Percentiles rank a stretch among this genome's conserved stretches.
These are phyloP conservation scores for Hipposideros armiger DNA, from an alignment of 2,113 vertebrate genomes.

Conservation along the genomic window DNA sequence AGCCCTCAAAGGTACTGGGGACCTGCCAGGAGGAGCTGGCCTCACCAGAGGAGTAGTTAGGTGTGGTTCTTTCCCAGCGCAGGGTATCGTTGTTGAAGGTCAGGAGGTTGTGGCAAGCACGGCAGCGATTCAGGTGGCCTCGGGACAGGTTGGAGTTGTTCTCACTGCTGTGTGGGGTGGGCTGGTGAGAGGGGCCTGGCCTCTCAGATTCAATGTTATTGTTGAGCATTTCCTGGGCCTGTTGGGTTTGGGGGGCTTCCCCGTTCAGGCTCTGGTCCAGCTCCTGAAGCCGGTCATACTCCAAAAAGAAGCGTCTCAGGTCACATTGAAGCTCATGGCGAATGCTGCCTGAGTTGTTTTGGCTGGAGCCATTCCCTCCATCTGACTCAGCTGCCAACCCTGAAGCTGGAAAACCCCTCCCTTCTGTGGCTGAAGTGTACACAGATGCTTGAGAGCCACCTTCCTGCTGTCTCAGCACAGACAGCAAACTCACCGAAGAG, in stretches of 20 bases:
- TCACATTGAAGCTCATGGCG: slow-evolving; percentile 98
- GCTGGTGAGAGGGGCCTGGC: slow-evolving; percentile 93
- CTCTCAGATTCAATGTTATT: slow-evolving; percentile 97
- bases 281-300: slow-evolving; percentile 97
- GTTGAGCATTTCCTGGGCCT: slow-evolving; percentile 95
- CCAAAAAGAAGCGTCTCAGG: slow-evolving; percentile 98
- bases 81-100: slow-evolving; percentile 99
- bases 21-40: slow-evolving; percentile 88
- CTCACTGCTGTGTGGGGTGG: slow-evolving; percentile 91
- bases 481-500: slow-evolving; percentile 96
- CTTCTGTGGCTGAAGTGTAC: slow-evolving; percentile 97
- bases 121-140: slow-evolving; percentile 97
- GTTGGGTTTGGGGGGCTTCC: slow-evolving; percentile 90
- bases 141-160: slow-evolving; percentile 92
- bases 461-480: slow-evolving; percentile 95
- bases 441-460: slow-evolving; percentile 95
- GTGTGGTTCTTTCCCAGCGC: slow-evolving; percentile 97
- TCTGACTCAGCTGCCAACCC: slow-evolving; percentile 88
- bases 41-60: slow-evolving; percentile 91
- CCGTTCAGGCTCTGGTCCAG: slow-evolving; percentile 92
- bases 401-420: slow-evolving; percentile 92
- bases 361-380: slow-evolving; percentile 86
- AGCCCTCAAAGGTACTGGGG: slow-evolving; percentile 89
- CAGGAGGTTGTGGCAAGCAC: slow-evolving; percentile 99
- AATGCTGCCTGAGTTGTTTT: slow-evolving; percentile 93